These are phyloP conservation scores for Hetaerina titia DNA, from an alignment of 2,888 invertebrate species.

Conservation along the genomic window DNA sequence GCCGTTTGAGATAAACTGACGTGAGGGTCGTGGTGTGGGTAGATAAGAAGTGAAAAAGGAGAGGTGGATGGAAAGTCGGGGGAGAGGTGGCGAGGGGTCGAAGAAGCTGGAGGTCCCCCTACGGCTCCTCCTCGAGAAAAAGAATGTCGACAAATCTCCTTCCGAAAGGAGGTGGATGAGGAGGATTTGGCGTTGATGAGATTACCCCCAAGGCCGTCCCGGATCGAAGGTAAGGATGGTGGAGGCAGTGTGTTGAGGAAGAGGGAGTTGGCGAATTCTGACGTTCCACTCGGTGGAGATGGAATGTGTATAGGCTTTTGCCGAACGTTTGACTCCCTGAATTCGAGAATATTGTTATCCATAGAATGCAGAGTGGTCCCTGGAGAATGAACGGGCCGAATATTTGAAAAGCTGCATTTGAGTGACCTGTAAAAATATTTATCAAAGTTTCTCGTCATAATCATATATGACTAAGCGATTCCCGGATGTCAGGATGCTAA, in stretches of 20 bases:
- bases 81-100: not conserved
- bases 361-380: not conserved
- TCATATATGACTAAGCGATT: not conserved
- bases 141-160: not conserved
- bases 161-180: not conserved
- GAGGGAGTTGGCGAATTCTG: not conserved
- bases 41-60: not conserved
- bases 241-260: not conserved
- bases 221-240: no score
- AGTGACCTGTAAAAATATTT: not conserved
- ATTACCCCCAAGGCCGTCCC: not conserved
- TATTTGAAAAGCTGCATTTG: not conserved
- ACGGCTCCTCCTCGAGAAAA: not conserved
- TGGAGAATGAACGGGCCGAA: not conserved
- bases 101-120: not conserved
- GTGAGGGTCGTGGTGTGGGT: not conserved
- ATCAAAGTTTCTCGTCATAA: not conserved
- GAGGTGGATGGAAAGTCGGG: not conserved
- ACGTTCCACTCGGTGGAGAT: not conserved
- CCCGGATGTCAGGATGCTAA: not conserved
- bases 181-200: not conserved
- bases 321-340: not conserved
- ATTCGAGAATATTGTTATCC: no score
- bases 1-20: constrained; percentile 32
- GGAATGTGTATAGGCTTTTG: not conserved